Conservation (phyloP, 2,797 vertebrate species). For the Salarias fasciatus region DNA sequence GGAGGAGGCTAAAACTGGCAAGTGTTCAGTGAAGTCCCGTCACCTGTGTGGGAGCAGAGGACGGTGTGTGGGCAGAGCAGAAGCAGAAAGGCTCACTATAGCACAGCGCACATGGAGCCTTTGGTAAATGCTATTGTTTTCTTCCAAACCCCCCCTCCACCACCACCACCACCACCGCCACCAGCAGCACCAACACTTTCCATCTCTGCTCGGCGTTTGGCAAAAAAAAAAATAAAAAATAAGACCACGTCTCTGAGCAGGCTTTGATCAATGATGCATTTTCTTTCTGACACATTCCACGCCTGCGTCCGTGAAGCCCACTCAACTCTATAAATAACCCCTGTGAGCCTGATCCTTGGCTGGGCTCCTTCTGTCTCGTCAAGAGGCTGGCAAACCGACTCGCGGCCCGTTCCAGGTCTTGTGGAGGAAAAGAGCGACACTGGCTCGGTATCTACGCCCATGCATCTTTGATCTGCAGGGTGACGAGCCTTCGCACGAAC, state of each 20-base stretch:
- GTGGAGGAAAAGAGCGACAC: not conserved
- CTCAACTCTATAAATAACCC: slow-evolving; percentile 83
- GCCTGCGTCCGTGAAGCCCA: slow-evolving; percentile 77
- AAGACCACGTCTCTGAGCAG: slow-evolving; percentile 51
- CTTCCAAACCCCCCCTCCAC: slow-evolving; percentile 29
- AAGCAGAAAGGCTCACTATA: slow-evolving; percentile 62
- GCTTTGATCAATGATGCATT: slow-evolving; percentile 78
- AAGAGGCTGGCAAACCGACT: slow-evolving; percentile 68
- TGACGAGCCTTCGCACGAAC: slow-evolving; percentile 9
- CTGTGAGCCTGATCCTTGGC: slow-evolving; percentile 71
- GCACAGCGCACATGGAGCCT: slow-evolving; percentile 38
- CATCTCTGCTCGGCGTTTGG: slow-evolving; percentile 41
- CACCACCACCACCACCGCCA: too few relatives aligned
- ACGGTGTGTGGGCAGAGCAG: slow-evolving; percentile 58
- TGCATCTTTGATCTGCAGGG: slow-evolving; percentile 48
- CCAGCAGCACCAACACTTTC: too few relatives aligned
- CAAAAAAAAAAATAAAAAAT: too few relatives aligned
- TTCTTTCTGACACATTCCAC: slow-evolving; percentile 77
- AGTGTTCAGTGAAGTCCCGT: slow-evolving; percentile 60
- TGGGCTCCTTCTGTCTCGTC: slow-evolving; percentile 74
- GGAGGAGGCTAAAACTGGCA: slow-evolving; percentile 65
- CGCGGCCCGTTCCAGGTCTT: slow-evolving; percentile 40
- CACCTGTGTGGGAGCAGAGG: slow-evolving; percentile 73
- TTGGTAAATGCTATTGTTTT: slow-evolving; percentile 56
- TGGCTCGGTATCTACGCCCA: slow-evolving; percentile 20